Evolutionary conservation across 1,140 invertebrate species (phyloP).

Genomic region (Steinernema feltiae): DNA sequence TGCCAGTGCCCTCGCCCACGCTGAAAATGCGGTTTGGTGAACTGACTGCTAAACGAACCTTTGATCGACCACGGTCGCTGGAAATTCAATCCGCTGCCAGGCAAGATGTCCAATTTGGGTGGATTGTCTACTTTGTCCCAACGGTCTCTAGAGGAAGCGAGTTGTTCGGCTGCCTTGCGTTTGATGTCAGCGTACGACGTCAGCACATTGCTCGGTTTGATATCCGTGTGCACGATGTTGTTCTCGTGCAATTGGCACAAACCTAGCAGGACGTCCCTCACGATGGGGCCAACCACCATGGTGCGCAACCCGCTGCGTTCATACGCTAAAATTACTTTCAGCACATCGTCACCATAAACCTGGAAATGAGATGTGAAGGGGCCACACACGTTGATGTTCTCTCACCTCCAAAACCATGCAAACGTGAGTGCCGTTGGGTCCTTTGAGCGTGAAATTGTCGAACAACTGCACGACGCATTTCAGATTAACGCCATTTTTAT

Average conservation of each 20-base stretch:
- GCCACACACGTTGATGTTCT: background rate
- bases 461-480: constrained; percentile 86
- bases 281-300: constrained; percentile 86
- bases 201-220: constrained; percentile 98
- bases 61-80: too few species aligned
- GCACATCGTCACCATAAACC: constrained; percentile 89
- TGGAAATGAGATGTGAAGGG: constrained; percentile 67
- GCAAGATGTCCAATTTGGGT: too few species aligned
- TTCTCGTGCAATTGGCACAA: constrained; percentile 92
- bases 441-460: constrained; percentile 95
- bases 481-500: too few species aligned
- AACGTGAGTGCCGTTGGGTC: constrained; percentile 80
- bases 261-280: constrained; percentile 83
- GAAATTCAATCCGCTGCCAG: too few species aligned
- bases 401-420: constrained; percentile 57
- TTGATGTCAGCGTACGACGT: constrained; percentile 46
- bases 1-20: background rate
- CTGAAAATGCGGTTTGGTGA: too few species aligned
- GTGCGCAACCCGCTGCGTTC: constrained; percentile 94
- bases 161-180: background rate
- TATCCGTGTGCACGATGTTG: constrained; percentile 96
- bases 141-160: background rate
- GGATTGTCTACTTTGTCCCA: too few species aligned
- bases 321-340: constrained; percentile 94
- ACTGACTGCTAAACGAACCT: too few species aligned